These are phyloP conservation scores for Prolemur simus DNA, from an alignment of 2,113 vertebrate species.

Conservation along the genomic window DNA sequence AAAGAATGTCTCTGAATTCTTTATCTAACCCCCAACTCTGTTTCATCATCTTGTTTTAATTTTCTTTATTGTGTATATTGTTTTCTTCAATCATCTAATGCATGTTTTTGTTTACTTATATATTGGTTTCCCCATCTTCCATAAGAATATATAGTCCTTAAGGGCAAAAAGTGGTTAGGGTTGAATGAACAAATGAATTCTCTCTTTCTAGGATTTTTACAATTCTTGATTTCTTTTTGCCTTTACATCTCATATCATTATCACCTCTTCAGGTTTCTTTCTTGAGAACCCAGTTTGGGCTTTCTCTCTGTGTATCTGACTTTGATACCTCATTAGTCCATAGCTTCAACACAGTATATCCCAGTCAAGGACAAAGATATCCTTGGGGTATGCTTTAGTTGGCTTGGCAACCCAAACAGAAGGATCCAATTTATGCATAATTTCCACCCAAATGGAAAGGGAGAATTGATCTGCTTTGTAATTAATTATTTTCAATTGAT, in stretches of 20 bases:
- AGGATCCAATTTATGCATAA: neutral
- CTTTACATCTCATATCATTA: neutral
- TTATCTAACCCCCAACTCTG: neutral
- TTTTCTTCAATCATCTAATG: neutral
- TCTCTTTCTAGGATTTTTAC: neutral
- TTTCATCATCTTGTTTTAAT: neutral
- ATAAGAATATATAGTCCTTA: neutral
- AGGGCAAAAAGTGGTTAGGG: neutral
- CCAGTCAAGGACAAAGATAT: neutral
- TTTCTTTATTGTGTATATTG: neutral
- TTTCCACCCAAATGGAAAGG: neutral
- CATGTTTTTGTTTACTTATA: neutral
- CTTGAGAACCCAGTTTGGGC: neutral
- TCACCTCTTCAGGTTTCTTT: neutral
- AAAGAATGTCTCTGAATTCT: neutral
- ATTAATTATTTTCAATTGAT: conserved; percentile 15
- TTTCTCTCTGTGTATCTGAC: neutral
- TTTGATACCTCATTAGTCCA: neutral
- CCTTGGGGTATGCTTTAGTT: neutral
- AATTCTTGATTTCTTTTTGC: neutral
- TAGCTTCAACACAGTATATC: neutral
- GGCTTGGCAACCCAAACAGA: neutral
- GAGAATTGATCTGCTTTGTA: neutral
- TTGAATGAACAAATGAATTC: neutral
- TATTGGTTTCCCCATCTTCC: neutral